Conservation (phyloP, 2,113 vertebrate species). For the Sclerurus mexicanus region DNA sequence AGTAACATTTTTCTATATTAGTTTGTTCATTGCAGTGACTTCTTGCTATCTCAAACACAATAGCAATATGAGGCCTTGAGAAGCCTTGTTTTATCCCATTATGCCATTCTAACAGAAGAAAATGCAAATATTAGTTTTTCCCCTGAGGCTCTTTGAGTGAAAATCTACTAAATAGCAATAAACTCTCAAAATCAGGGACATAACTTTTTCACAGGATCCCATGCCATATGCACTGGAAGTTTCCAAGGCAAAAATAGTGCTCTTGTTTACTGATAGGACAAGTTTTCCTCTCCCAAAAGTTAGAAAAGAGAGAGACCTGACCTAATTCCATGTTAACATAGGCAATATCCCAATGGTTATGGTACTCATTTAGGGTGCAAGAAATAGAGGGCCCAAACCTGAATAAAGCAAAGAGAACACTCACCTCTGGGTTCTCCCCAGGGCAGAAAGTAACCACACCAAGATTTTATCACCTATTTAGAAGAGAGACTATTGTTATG, state of each 20-base stretch:
- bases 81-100: neutral
- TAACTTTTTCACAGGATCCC: neutral
- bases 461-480: neutral
- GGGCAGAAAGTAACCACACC: neutral
- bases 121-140: neutral
- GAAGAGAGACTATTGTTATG: neutral
- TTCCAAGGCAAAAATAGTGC: neutral
- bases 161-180: neutral
- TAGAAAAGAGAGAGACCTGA: neutral
- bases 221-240: neutral
- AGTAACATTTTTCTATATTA: neutral
- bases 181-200: neutral
- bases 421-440: neutral
- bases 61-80: neutral
- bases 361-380: neutral
- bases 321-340: neutral
- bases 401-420: neutral
- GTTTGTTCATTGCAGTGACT: neutral
- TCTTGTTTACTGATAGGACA: neutral
- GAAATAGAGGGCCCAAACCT: neutral
- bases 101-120: neutral
- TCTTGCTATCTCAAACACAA: neutral
- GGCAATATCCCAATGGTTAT: neutral
- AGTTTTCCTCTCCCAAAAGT: neutral
- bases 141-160: neutral